phyloP scores from a whole-genome alignment of 2,113 vertebrate species.

The Carassius gibelio region DNA sequence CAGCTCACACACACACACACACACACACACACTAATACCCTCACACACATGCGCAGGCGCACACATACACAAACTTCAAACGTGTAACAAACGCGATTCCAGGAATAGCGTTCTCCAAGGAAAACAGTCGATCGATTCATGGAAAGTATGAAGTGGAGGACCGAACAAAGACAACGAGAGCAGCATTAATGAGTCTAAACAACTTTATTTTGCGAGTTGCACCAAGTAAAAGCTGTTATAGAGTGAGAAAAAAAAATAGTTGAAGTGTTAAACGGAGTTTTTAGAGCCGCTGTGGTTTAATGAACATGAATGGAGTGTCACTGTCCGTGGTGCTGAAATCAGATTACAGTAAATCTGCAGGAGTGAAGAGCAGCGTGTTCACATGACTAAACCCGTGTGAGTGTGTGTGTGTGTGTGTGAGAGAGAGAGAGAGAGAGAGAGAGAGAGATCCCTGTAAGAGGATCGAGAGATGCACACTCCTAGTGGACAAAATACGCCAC shows the following conservation, averaged over 20 bases:
- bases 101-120: neutral
- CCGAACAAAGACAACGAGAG: neutral
- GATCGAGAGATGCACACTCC: neutral
- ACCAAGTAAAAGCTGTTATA: neutral
- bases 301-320: neutral
- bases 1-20: neutral
- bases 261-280: neutral
- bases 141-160: neutral
- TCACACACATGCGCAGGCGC: neutral
- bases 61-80: neutral
- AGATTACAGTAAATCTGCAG: slow-evolving; percentile 39
- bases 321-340: slow-evolving; percentile 45
- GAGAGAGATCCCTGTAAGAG: too few species aligned
- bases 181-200: neutral
- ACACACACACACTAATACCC: neutral
- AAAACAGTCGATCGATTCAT: neutral
- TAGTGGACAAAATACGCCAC: neutral
- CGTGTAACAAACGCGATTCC: neutral
- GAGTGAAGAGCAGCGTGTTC: slow-evolving; percentile 22
- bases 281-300: neutral
- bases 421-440: neutral
- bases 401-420: neutral
- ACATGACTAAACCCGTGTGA: slow-evolving; percentile 21
- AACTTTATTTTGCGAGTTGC: neutral
- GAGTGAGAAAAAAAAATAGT: neutral